These are phyloP conservation scores for Falco berigora DNA, from an alignment of 2,797 vertebrate species.

Conservation along the genomic window DNA sequence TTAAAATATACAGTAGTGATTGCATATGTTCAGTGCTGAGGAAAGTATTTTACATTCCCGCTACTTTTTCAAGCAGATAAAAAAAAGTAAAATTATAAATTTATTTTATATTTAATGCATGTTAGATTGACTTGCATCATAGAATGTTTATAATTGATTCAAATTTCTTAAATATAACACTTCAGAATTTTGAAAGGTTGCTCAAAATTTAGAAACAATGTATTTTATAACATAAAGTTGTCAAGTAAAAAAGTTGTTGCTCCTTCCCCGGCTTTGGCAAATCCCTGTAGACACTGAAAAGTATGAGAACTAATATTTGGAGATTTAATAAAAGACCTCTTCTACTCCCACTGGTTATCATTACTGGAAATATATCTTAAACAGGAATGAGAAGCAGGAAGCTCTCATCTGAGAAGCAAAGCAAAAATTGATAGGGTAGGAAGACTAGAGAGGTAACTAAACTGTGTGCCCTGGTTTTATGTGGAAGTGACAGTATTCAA, in stretches of 20 bases:
- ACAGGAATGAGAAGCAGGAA: background rate
- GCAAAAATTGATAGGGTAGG: background rate
- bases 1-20: slow-evolving; percentile 25
- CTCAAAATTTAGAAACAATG: background rate
- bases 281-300: background rate
- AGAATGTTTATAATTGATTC: background rate
- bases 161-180: background rate
- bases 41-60: background rate
- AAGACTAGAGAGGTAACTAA: background rate
- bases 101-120: background rate
- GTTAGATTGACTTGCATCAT: background rate
- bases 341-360: background rate
- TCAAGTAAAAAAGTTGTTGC: background rate
- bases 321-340: background rate
- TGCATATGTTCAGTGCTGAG: background rate
- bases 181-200: background rate
- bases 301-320: background rate
- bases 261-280: background rate
- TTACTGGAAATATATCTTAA: background rate
- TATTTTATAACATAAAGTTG: background rate
- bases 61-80: background rate
- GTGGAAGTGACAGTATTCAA: background rate
- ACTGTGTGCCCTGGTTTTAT: background rate
- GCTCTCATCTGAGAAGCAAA: background rate
- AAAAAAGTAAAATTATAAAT: slow-evolving; percentile 4